phyloP scores from a whole-genome alignment of 2,797 vertebrate genomes.

The Eutrigla gurnardus region DNA sequence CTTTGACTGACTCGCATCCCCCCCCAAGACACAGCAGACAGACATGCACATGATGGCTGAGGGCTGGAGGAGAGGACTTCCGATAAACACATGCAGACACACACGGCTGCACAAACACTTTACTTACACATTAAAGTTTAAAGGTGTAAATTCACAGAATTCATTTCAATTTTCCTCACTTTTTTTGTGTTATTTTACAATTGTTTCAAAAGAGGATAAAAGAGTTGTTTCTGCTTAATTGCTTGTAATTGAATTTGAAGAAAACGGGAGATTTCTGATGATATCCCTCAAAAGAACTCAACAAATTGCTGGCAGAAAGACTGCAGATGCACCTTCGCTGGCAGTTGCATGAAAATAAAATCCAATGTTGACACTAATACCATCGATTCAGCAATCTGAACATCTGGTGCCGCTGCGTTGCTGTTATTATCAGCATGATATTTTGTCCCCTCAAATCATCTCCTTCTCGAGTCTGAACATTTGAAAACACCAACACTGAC shows the following conservation, averaged over 20 bases:
- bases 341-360: background rate
- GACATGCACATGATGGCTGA: conserved; percentile 55
- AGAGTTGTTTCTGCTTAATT: background rate
- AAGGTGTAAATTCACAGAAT: background rate
- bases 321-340: background rate
- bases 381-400: background rate
- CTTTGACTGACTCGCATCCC: conserved; percentile 42
- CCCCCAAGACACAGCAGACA: conserved; percentile 56
- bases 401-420: no score
- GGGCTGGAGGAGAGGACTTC: conserved; percentile 53
- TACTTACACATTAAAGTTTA: no score
- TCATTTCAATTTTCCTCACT: background rate
- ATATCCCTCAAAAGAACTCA: background rate
- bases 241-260: background rate
- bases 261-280: background rate
- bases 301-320: background rate
- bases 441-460: no score
- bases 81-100: conserved; percentile 47
- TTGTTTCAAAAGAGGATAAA: background rate
- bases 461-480: no score
- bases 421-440: no score
- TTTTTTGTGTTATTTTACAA: no score
- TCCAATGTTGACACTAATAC: background rate
- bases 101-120: conserved; percentile 9
- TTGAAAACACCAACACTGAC: no score